Evolutionary conservation across 2,797 vertebrate species (phyloP).

Genomic region (Microchirus variegatus): DNA sequence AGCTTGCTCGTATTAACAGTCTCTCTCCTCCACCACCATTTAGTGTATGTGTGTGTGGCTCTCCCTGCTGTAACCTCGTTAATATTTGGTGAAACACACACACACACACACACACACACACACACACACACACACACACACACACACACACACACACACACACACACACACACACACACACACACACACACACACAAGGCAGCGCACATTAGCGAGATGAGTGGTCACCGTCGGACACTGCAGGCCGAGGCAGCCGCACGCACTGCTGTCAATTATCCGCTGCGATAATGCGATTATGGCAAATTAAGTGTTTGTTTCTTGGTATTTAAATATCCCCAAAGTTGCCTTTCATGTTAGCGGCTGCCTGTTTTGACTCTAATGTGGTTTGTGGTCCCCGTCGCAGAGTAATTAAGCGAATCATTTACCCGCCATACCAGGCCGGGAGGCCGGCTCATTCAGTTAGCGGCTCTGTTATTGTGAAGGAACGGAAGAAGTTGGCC

Average conservation of each 20-base stretch:
- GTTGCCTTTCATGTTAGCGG: slow-evolving; percentile 82
- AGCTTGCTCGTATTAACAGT: too few relatives aligned
- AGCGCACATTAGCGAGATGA: slow-evolving; percentile 64
- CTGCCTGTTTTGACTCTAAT: slow-evolving; percentile 82
- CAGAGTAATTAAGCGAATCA: slow-evolving; percentile 84
- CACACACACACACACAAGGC: slow-evolving; percentile 17
- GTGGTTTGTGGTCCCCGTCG: slow-evolving; percentile 79
- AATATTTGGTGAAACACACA: slow-evolving; percentile 55
- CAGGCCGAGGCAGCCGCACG: slow-evolving; percentile 63
- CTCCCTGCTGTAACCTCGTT: slow-evolving; percentile 53
- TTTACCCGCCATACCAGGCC: slow-evolving; percentile 76
- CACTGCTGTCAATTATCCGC: slow-evolving; percentile 79
- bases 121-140: slow-evolving; percentile 9
- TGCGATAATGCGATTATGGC: slow-evolving; percentile 66
- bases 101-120: slow-evolving; percentile 14
- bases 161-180: slow-evolving; percentile 2
- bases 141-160: neutral
- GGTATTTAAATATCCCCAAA: slow-evolving; percentile 83
- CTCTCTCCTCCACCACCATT: too few relatives aligned
- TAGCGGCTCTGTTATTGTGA: slow-evolving; percentile 83
- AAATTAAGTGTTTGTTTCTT: slow-evolving; percentile 86
- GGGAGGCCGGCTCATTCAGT: slow-evolving; percentile 81
- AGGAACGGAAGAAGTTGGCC: slow-evolving; percentile 84
- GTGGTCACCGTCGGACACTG: slow-evolving; percentile 58
- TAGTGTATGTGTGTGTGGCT: slow-evolving; percentile 5